Evolutionary conservation across 2,797 vertebrate species (phyloP), one percentile per base, ranked within the genome.

Genomic region (Chloroceryle inda): DNA sequence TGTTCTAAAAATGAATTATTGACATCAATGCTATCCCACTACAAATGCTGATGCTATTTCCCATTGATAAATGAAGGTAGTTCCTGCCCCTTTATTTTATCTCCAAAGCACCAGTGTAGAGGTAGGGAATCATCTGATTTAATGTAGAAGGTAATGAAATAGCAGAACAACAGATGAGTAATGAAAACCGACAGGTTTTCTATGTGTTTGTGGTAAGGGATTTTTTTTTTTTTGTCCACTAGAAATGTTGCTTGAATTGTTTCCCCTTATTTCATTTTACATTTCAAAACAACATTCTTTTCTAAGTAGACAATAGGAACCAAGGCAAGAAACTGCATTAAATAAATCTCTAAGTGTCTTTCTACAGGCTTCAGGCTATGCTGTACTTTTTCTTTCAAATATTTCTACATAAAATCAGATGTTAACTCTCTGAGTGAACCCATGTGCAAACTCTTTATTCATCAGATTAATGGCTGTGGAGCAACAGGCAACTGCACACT

Each of bases 241-340:
- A 92, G 90, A 96, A 96, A 94, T 21, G 14, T 89, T 89, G 74
- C 88, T 97, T 94, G 94, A 87, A 88, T 96, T 86, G 90, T 79
- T 96, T 92, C 84, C 47, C 52, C 59, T 83, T 73, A 92, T 91
- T 97, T 95, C 24, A 85, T 88, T 93, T 89, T 75, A 92, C 76
- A 85, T 97, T 97, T 96, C 96, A 95, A 96, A 98, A 97, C 94
- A 96, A 93, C 96, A 94, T 97, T 96, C 92, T 94, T 97, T 96
- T 92, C 86, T 77, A 94, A 92, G 93, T 38, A 96, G 89, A 94
- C 95, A 96, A 92, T 47, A 71, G 89, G 59, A 96, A 93, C 37
- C 50, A 82, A 93, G 55, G 80, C 53, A 93, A 95, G 90, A 74
- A 93, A 85, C 53, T 66, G 56, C 83, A 95, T 96, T 94, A 96